These are phyloP conservation scores for Notechis scutatus DNA, from an alignment of 2,113 vertebrate genomes.

Conservation along the genomic window DNA sequence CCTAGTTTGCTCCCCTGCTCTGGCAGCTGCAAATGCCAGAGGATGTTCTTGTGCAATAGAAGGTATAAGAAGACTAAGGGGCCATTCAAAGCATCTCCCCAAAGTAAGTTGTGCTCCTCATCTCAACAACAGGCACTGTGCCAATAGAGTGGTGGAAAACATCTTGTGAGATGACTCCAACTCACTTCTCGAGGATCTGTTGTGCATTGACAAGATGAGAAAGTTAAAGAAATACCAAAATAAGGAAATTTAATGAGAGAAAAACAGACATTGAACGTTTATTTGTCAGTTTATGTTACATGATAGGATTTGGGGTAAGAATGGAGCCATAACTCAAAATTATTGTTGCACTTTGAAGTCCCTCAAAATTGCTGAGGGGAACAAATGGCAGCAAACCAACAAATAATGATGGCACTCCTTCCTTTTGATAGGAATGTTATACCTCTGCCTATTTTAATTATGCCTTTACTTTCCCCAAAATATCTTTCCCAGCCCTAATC, in stretches of 20 bases:
- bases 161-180: not conserved
- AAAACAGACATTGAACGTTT: not conserved
- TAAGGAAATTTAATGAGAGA: not conserved
- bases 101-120: not conserved
- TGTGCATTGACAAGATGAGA: not conserved
- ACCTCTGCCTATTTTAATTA: not conserved
- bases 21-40: not conserved
- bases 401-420: not conserved
- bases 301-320: not conserved
- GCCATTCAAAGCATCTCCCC: not conserved
- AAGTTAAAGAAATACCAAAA: not conserved
- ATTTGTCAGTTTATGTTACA: not conserved
- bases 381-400: not conserved
- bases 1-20: not conserved
- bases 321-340: not conserved
- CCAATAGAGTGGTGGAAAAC: not conserved
- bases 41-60: not conserved
- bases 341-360: not conserved
- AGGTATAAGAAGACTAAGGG: not conserved
- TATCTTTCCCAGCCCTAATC: not conserved
- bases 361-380: not conserved
- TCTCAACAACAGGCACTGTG: not conserved
- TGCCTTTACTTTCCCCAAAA: not conserved
- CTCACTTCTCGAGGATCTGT: not conserved
- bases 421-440: not conserved